Percentiles rank a stretch among this genome's conserved stretches.
Evolutionary conservation across 1,140 invertebrate genomes (phyloP).

Genomic region (Drosophila auraria): DNA sequence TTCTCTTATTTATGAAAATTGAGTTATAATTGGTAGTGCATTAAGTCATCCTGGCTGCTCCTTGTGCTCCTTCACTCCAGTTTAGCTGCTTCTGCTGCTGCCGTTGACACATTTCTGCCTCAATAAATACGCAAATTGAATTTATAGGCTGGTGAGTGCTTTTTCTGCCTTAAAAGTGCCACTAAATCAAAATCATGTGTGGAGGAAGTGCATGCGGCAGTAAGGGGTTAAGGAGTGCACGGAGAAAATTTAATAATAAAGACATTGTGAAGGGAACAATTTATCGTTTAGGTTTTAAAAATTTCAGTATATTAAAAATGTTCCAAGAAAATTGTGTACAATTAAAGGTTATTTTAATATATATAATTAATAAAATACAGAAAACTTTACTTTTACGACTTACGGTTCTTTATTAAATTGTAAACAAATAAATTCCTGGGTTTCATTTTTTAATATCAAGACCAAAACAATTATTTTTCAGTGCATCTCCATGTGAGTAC

Average conservation of each 20-base stretch:
- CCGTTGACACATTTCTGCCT: constrained; percentile 79
- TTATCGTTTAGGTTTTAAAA: too few species aligned
- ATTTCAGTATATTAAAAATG: too few species aligned
- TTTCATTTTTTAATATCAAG: too few species aligned
- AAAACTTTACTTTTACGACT: too few species aligned
- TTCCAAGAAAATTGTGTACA: too few species aligned
- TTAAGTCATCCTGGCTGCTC: constrained; percentile 64
- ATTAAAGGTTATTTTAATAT: too few species aligned
- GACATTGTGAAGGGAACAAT: too few species aligned
- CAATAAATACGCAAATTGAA: constrained; percentile 83
- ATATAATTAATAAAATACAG: too few species aligned
- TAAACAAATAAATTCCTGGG: too few species aligned
- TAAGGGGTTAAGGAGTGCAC: constrained; percentile 66
- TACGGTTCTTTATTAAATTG: too few species aligned
- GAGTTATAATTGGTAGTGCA: constrained; percentile 84
- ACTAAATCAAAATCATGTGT: constrained; percentile 83
- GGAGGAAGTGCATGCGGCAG: constrained; percentile 56
- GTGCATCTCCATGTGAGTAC: constrained; percentile 9
- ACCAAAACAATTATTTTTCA: not conserved
- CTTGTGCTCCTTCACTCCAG: constrained; percentile 7
- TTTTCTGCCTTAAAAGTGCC: constrained; percentile 77
- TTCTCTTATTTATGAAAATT: constrained; percentile 82
- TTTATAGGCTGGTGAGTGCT: constrained; percentile 77
- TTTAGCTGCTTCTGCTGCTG: constrained; percentile 35
- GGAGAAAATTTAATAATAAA: not conserved